Evolutionary conservation across 2,797 vertebrate genomes (phyloP).

Genomic region (Falco cherrug): DNA sequence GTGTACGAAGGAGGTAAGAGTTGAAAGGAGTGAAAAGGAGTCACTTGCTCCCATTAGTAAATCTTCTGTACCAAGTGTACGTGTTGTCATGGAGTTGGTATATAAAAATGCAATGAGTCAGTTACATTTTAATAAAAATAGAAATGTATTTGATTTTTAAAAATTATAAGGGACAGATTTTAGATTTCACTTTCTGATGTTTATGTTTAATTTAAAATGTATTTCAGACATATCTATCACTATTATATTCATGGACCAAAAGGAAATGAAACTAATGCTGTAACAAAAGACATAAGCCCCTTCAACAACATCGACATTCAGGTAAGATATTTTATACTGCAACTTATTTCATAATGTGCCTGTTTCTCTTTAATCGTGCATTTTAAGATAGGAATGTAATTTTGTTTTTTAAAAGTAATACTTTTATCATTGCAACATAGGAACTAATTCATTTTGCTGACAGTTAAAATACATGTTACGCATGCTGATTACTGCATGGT

Average conservation of each 20-base stretch:
- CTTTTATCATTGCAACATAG: background rate
- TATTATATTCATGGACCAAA: conserved; percentile 92
- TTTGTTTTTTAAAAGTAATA: background rate
- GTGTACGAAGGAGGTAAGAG: background rate
- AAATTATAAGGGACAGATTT: background rate
- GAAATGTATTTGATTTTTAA: fast-evolving
- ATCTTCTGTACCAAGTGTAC: background rate
- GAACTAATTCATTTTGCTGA: background rate
- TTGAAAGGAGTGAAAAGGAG: background rate
- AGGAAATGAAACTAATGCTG: conserved; percentile 78
- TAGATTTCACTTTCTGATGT: background rate
- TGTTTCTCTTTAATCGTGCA: background rate
- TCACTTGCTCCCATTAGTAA: background rate
- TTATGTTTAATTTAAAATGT: background rate
- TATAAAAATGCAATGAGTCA: background rate
- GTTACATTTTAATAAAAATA: background rate
- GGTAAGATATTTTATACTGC: conserved; percentile 70
- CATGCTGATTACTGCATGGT: background rate
- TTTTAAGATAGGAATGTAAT: background rate
- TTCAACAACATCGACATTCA: conserved; percentile 85
- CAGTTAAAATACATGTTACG: background rate
- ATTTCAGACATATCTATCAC: conserved; percentile 91
- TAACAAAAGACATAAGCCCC: conserved; percentile 32
- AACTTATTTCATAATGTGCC: background rate
- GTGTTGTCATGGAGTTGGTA: background rate